Base-by-base conservation (phyloP, 2,113 vertebrate species). In the Puntigrus tetrazona region DNA sequence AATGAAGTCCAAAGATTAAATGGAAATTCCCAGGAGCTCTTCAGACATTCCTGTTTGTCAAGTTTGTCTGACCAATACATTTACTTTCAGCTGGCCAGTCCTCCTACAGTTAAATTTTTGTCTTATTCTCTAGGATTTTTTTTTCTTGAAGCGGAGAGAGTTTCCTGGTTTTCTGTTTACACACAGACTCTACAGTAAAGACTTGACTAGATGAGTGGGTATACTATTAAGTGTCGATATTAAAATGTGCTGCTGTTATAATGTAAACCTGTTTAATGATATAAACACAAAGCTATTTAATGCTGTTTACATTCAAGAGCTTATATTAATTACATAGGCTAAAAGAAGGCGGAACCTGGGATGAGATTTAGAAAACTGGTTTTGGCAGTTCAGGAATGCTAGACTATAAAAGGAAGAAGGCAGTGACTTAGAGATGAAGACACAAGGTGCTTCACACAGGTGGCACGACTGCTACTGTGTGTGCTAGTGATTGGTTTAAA, bases 341-440 rank as follows among this genome's bases (percentile, higher is more conserved):
- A 8, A 61, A 31, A 18, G 14, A 61, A 25, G 8, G 20, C 31
- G 14, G 8, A 18, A 31, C 8, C 8, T 27, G 38, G 45, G 38
- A 45, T 57, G 7, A 25, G 1, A 45, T 80, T 80, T 47, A 14
- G 43, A 65, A 65, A 80, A 80, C 78, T 31, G 41, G 78, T 80
- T 79, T 47, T 34, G 25, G 41, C 78, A 82, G 18, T 25, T 14
- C 34, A 45, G 50, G 31, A 45, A 65, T 38, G 38, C 3, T 80
- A 7, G 25, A 31, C 38, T 45, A 10, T 79, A 65, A 80, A 45
- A 45, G 77, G 55, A 80, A 65, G 45, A 82, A 34, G 61, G 14
- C 25, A 27, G 41, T 65, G 57, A 16, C 8, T 18, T 2, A 73
- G 69, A 20, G 70, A 52, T 3, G 16, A 29, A 47, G 27, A 16